A percentile compares a stretch with the other conserved stretches of the same genome.
phyloP scores from a whole-genome alignment of 2,113 vertebrate species.

The Boleophthalmus pectinirostris region DNA sequence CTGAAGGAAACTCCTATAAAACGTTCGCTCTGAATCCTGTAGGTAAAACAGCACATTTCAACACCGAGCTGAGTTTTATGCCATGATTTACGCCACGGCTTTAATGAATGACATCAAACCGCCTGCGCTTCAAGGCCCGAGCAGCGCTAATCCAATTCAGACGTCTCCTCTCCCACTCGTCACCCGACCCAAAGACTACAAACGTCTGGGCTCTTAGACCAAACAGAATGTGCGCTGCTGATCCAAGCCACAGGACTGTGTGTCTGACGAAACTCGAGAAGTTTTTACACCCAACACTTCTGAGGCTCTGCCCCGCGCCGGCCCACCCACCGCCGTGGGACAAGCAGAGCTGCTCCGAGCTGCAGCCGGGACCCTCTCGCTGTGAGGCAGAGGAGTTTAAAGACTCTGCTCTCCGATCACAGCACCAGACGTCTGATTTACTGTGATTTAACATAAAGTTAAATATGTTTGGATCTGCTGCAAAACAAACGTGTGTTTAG shows the following conservation, averaged over 20 bases:
- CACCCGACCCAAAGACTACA: slow-evolving; percentile 76
- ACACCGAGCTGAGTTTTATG: not conserved
- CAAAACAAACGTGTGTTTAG: too few relatives aligned
- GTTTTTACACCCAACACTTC: slow-evolving; percentile 75
- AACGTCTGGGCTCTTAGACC: slow-evolving; percentile 71
- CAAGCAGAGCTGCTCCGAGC: not conserved
- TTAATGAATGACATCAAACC: slow-evolving; percentile 8
- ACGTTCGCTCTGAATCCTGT: not conserved
- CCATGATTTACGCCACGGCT: not conserved
- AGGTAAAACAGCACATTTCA: not conserved
- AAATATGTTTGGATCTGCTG: too few relatives aligned
- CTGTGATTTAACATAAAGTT: too few relatives aligned
- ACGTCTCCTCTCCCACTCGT: slow-evolving; percentile 44
- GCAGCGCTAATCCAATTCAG: slow-evolving; percentile 51
- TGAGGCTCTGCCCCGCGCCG: slow-evolving; percentile 60
- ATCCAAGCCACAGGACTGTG: slow-evolving; percentile 74
- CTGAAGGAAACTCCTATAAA: not conserved
- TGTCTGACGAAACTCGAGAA: slow-evolving; percentile 77
- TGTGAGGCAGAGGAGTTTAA: too few relatives aligned
- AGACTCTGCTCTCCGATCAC: too few relatives aligned
- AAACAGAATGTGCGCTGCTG: slow-evolving; percentile 72
- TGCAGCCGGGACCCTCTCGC: too few relatives aligned
- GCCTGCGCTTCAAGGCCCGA: slow-evolving; percentile 39
- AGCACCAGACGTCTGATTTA: too few relatives aligned
- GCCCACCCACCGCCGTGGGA: slow-evolving; percentile 1